phyloP scores from a whole-genome alignment of 1,140 invertebrate species.

The Trachymyrmex cornetzi region DNA sequence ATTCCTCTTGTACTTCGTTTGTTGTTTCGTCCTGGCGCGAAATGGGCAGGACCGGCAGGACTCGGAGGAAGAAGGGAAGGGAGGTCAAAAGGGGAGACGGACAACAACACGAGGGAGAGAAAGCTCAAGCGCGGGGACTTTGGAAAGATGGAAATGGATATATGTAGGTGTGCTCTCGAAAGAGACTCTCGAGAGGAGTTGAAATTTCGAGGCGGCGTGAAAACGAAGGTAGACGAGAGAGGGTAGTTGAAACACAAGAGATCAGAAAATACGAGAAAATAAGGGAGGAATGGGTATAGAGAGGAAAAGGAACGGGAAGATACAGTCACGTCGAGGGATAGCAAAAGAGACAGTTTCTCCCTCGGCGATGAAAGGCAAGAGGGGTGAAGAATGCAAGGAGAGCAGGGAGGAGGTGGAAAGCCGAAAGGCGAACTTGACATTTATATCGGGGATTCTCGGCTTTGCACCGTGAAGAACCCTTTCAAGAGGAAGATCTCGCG shows the following conservation, averaged over 20 bases:
- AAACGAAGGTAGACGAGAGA: not conserved
- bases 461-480: constrained; percentile 84
- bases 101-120: constrained; percentile 20
- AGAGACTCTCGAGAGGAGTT: constrained; percentile 63
- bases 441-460: constrained; percentile 86
- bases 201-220: constrained; percentile 38
- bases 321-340: constrained; percentile 74
- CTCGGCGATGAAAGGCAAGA: constrained; percentile 73
- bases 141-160: constrained; percentile 63
- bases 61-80: not conserved
- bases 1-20: constrained; percentile 72
- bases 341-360: constrained; percentile 74
- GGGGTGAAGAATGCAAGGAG: constrained; percentile 18
- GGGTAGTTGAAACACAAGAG: constrained; percentile 59
- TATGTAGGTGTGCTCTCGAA: constrained; percentile 34
- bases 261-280: constrained; percentile 54
- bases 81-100: not conserved
- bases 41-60: not conserved
- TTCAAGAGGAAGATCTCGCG: constrained; percentile 66
- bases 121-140: constrained; percentile 60
- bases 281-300: constrained; percentile 32
- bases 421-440: constrained; percentile 85
- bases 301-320: constrained; percentile 69
- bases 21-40: constrained; percentile 77
- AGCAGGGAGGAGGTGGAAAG: constrained; percentile 75